Evolutionary conservation across 2,888 invertebrate species (phyloP), one percentile per base, ranked within the genome.

Genomic region (Apodemia duryi): DNA sequence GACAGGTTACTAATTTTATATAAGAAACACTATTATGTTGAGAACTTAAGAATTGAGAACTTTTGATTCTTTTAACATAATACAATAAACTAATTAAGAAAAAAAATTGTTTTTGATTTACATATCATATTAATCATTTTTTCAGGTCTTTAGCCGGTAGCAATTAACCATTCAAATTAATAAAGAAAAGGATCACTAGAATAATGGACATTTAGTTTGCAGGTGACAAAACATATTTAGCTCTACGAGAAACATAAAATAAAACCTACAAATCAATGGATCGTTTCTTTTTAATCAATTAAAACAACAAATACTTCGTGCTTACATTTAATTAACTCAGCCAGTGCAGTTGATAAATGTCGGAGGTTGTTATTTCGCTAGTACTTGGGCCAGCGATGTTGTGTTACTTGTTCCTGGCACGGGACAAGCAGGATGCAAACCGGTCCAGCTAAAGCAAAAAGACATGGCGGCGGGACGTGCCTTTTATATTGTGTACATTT

Each of bases 361-460:
- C 72, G 69, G 68, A 68, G 63, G 74, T 73, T 80, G 77, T 75
- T 76, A 74, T 77, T 79, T 43, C 21, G 38, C 21, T 66, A 81
- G 78, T 83, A 46, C 46, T 46, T 3, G 46, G 46, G 13, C 46
- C 46, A 13, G 46, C 46, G 13, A 46, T 82, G 84, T 84, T 70
- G 83, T 73, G 67, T 71, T 76, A 76, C 83, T 76, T 74, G 82
- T 80, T 75, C 72, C 72, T 70, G 75, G 77, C 80, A 78, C 80
- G 79, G 81, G 83, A 77, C 78, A 76, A 83, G 78, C 85, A 85
- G 86, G 86, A 86, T 83, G 71, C 75, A 72, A 81, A 85, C 87
- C 87, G 87, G 86, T 86, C 81, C 67, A 63, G 63, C 51, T 71
- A 46, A 68, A 68, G 78, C 77, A 85, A 85, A 85, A 85, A 84